A percentile compares a stretch with the other conserved stretches of the same genome.
Conservation (phyloP, 2,797 vertebrate species). For the Galagoides demidoff region DNA sequence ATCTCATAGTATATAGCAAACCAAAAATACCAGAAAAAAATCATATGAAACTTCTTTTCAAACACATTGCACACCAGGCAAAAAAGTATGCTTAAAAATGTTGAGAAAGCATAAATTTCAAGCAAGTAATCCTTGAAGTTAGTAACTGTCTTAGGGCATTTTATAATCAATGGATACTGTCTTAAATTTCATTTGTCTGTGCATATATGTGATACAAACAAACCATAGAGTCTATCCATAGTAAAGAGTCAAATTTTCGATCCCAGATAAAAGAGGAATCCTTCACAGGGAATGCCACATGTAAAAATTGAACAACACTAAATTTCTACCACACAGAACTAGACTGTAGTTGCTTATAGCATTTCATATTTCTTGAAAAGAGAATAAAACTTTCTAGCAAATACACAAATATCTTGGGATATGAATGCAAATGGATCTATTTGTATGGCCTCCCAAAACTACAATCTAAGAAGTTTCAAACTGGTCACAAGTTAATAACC, state of each 20-base stretch:
- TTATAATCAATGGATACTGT: slow-evolving; percentile 29
- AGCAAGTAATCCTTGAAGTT: slow-evolving; percentile 63
- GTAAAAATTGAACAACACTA: not conserved
- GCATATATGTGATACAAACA: not conserved
- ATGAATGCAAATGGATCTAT: not conserved
- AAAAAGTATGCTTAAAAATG: not conserved
- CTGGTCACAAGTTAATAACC: not conserved
- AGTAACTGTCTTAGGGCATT: not conserved
- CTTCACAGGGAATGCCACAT: not conserved
- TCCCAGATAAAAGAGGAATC: not conserved
- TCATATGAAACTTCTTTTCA: slow-evolving; percentile 21
- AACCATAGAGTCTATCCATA: not conserved
- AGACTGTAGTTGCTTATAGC: not conserved
- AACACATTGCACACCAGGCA: slow-evolving; percentile 34
- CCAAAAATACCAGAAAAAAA: not conserved
- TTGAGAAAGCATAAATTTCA: slow-evolving; percentile 51
- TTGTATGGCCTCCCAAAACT: not conserved
- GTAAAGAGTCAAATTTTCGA: not conserved
- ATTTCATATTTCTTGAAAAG: not conserved
- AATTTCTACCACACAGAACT: not conserved
- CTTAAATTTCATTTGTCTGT: slow-evolving; percentile 50
- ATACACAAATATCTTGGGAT: not conserved
- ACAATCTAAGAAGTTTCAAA: not conserved
- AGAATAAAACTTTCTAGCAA: not conserved
- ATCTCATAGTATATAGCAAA: not conserved